phyloP scores from a whole-genome alignment of 2,113 vertebrate genomes.

The Porphyrio hochstetteri region DNA sequence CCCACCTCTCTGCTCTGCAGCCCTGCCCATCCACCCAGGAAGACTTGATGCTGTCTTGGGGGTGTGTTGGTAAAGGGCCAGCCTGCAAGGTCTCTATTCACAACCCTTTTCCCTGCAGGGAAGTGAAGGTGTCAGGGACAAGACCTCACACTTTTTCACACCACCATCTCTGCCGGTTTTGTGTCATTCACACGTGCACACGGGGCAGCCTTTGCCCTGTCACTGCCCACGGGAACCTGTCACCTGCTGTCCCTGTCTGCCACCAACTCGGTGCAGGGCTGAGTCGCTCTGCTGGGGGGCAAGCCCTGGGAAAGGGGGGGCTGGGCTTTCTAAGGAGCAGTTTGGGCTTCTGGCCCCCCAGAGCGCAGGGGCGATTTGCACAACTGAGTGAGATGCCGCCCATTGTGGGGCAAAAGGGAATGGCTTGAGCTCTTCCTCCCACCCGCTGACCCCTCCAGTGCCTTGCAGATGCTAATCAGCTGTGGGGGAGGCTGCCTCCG shows the following conservation, averaged over 20 bases:
- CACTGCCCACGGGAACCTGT: background rate
- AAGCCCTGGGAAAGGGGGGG: background rate
- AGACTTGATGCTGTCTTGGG: background rate
- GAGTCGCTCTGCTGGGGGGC: background rate
- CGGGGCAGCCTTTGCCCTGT: background rate
- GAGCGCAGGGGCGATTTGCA: constrained; percentile 1
- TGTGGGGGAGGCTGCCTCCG: background rate
- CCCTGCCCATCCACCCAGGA: background rate
- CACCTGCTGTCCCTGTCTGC: background rate
- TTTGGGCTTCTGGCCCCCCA: background rate
- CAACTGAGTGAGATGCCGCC: constrained; percentile 44
- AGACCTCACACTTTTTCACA: background rate
- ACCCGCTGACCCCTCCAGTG: background rate
- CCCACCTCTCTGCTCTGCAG: background rate
- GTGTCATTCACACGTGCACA: background rate
- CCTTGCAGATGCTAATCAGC: constrained; percentile 35
- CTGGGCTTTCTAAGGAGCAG: background rate
- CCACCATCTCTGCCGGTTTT: background rate
- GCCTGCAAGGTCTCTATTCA: background rate
- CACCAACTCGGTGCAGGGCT: background rate
- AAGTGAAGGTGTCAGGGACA: background rate
- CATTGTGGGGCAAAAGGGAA: background rate
- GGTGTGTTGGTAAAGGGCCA: background rate
- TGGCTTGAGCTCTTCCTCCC: background rate
- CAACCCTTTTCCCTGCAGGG: background rate